Conservation (phyloP, 1,140 invertebrate species). For the Listronotus bonariensis region DNA sequence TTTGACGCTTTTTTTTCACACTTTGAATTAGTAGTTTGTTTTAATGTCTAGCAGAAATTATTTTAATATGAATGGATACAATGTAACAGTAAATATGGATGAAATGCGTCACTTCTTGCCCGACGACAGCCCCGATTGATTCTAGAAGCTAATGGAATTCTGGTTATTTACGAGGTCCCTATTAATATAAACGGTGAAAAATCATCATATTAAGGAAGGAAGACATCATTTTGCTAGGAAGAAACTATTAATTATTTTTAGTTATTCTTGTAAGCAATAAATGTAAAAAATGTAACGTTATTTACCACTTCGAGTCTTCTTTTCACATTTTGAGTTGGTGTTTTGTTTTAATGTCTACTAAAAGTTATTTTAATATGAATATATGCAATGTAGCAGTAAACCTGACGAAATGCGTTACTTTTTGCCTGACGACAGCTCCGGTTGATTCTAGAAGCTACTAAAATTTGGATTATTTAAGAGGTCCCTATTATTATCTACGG, state of each 20-base stretch:
- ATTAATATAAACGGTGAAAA: slow-evolving; percentile 37
- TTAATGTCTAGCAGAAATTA: no score
- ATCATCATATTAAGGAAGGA: slow-evolving; percentile 35
- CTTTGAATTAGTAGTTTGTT: no score
- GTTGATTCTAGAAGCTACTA: slow-evolving; percentile 40
- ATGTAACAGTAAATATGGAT: no score
- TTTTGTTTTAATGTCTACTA: no score
- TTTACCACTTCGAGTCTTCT: no score
- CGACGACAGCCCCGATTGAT: slow-evolving; percentile 37
- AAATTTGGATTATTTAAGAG: slow-evolving; percentile 33
- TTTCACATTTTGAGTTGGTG: no score
- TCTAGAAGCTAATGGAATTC: slow-evolving; percentile 39
- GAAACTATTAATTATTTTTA: not conserved
- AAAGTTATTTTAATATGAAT: no score
- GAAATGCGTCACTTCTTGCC: slow-evolving; percentile 25
- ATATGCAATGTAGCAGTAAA: no score
- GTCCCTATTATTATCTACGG: slow-evolving; percentile 31
- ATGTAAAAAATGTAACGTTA: no score
- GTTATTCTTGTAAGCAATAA: no score
- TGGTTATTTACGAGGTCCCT: slow-evolving; percentile 30
- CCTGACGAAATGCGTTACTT: slow-evolving; percentile 32
- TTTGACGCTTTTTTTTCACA: no score
- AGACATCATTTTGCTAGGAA: slow-evolving; percentile 4
- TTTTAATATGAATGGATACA: no score
- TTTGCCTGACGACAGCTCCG: slow-evolving; percentile 30